Evolutionary conservation across 2,797 vertebrate genomes (phyloP).

Genomic region (Coccyzus lansbergi): DNA sequence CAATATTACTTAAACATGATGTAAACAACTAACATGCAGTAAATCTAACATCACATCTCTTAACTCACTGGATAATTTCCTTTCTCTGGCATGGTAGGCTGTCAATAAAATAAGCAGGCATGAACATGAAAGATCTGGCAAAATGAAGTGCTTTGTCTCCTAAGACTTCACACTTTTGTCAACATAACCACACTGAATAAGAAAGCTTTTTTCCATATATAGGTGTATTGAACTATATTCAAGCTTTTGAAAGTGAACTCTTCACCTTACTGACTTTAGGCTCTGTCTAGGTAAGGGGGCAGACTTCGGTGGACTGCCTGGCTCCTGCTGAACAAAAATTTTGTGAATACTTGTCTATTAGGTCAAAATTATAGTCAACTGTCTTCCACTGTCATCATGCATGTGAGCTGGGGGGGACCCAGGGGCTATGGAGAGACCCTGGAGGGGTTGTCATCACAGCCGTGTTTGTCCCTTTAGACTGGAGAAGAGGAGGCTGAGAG

Average conservation of each 20-base stretch:
- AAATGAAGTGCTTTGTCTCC: constrained; percentile 19
- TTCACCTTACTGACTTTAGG: background rate
- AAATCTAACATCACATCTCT: background rate
- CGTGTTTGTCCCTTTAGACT: too few species aligned
- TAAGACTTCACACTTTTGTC: background rate
- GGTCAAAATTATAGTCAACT: background rate
- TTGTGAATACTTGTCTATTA: background rate
- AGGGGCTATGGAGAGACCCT: too few species aligned
- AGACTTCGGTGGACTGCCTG: background rate
- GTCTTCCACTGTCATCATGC: background rate
- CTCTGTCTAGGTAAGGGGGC: background rate
- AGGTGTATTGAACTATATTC: background rate
- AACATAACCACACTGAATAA: background rate
- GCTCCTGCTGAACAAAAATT: background rate
- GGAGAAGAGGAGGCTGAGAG: too few species aligned
- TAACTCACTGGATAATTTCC: background rate
- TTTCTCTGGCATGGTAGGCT: background rate
- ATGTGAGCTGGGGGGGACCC: too few species aligned
- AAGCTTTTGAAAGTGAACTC: background rate
- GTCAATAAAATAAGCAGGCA: background rate
- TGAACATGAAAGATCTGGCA: background rate
- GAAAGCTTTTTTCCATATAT: background rate
- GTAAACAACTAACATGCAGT: constrained; percentile 22
- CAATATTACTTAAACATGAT: background rate
- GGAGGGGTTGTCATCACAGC: too few species aligned